phyloP scores from a whole-genome alignment of 2,888 invertebrate genomes.

The Caenorhabditis uteleia region DNA sequence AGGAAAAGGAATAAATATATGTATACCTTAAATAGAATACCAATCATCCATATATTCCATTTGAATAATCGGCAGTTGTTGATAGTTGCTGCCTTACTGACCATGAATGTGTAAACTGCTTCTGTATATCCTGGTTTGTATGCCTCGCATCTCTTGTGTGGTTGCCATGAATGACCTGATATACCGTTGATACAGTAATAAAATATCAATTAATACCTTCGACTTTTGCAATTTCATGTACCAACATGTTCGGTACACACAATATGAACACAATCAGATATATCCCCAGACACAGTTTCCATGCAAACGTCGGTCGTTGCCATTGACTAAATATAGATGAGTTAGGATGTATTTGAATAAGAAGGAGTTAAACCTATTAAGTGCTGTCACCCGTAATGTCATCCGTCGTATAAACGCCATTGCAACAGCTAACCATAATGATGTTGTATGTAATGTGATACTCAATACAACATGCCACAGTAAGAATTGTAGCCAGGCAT shows the following conservation, averaged over 20 bases:
- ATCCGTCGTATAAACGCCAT: constrained; percentile 67
- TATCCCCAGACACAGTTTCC: constrained; percentile 56
- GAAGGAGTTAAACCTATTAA: constrained; percentile 53
- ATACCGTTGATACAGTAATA: too few species aligned
- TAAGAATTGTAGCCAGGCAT: constrained; percentile 63
- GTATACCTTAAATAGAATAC: constrained; percentile 62
- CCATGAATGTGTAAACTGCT: constrained; percentile 58
- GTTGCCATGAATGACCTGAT: constrained; percentile 27
- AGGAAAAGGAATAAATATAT: background rate
- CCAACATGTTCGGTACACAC: constrained; percentile 63
- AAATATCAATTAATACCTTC: constrained; percentile 9
- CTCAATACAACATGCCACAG: constrained; percentile 62
- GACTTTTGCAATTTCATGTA: constrained; percentile 58
- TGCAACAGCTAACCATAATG: constrained; percentile 66
- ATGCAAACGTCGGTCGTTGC: constrained; percentile 62
- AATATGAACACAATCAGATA: constrained; percentile 57
- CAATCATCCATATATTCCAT: constrained; percentile 67
- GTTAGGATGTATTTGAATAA: background rate
- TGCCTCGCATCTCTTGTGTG: constrained; percentile 28
- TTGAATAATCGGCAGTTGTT: constrained; percentile 65
- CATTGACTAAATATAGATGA: constrained; percentile 49
- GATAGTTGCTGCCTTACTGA: constrained; percentile 47
- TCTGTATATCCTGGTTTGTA: constrained; percentile 46
- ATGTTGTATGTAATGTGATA: constrained; percentile 66
- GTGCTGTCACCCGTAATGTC: constrained; percentile 59